Conservation (phyloP, 2,797 vertebrate genomes). For the Molossus molossus region DNA sequence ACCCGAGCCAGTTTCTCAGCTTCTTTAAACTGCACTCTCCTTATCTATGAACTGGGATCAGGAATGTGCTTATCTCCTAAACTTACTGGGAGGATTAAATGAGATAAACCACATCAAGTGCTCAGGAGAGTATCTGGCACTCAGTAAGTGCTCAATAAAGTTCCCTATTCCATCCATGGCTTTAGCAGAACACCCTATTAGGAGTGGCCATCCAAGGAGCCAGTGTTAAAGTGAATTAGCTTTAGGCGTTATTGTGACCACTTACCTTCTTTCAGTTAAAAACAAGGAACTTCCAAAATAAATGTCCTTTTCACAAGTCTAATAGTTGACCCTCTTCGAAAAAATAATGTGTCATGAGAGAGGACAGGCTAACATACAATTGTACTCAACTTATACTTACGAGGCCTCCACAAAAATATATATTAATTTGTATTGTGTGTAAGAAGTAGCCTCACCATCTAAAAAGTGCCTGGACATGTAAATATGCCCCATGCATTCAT, state of each 20-base stretch:
- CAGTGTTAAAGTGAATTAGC: not conserved
- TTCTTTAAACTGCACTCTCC: conserved; percentile 47
- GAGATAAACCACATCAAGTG: conserved; percentile 75
- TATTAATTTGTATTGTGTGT: not conserved
- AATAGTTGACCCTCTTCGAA: not conserved
- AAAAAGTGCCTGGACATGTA: conserved; percentile 37
- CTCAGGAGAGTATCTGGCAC: conserved; percentile 46
- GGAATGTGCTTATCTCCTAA: conserved; percentile 77
- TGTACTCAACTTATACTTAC: not conserved
- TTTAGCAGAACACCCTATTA: conserved; percentile 21
- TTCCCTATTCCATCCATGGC: not conserved
- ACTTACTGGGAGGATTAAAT: conserved; percentile 73
- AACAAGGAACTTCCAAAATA: conserved; percentile 43
- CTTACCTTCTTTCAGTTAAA: conserved; percentile 57
- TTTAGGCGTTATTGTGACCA: conserved; percentile 26
- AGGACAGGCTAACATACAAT: not conserved
- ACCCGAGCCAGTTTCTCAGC: conserved; percentile 69
- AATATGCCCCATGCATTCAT: conserved; percentile 1
- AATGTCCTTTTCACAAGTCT: not conserved
- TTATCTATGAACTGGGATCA: conserved; percentile 80
- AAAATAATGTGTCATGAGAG: not conserved
- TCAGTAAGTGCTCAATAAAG: conserved; percentile 81
- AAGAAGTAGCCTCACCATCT: conserved; percentile 35
- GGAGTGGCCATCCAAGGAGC: conserved; percentile 17
- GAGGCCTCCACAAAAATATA: not conserved